A percentile compares a stretch with the other conserved stretches of the same genome.
These are phyloP conservation scores for Decapterus maruadsi DNA, from an alignment of 2,797 vertebrate genomes.

Conservation along the genomic window DNA sequence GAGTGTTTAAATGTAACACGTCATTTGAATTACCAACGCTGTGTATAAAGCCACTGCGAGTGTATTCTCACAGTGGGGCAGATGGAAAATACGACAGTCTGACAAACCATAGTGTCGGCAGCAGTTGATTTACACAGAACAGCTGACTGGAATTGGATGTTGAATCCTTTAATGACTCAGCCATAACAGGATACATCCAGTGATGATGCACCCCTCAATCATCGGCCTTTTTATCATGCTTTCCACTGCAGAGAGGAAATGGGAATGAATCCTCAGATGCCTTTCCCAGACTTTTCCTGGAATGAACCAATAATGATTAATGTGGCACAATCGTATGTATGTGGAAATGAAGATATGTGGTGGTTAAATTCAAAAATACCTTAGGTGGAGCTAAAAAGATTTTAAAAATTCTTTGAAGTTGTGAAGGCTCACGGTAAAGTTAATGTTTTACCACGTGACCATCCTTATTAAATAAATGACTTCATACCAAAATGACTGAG, in stretches of 20 bases:
- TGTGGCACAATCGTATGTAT: neutral
- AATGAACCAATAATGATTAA: neutral
- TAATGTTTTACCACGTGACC: constrained; percentile 7
- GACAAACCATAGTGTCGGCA: neutral
- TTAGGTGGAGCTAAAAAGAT: too few species aligned
- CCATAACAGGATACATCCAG: constrained; percentile 54
- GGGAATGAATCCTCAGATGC: constrained; percentile 31
- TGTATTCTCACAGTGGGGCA: neutral
- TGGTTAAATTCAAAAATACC: neutral
- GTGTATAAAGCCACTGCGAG: neutral
- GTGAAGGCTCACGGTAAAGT: constrained; percentile 1
- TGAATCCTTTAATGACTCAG: constrained; percentile 54
- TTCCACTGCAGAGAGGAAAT: constrained; percentile 43
- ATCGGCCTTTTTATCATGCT: constrained; percentile 18
- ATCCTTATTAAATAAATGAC: constrained; percentile 21
- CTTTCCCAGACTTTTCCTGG: constrained; percentile 26
- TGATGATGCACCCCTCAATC: constrained; percentile 61
- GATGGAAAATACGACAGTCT: constrained; percentile 3
- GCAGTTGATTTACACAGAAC: constrained; percentile 23
- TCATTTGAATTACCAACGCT: neutral
- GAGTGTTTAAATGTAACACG: neutral
- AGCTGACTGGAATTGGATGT: constrained; percentile 41
- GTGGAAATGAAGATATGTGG: neutral
- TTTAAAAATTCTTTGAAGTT: neutral
- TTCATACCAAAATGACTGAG: constrained; percentile 6